Percentiles rank a stretch among this genome's conserved stretches.
Conservation (phyloP, 1,140 invertebrate species). For the Bombus waltoni region DNA sequence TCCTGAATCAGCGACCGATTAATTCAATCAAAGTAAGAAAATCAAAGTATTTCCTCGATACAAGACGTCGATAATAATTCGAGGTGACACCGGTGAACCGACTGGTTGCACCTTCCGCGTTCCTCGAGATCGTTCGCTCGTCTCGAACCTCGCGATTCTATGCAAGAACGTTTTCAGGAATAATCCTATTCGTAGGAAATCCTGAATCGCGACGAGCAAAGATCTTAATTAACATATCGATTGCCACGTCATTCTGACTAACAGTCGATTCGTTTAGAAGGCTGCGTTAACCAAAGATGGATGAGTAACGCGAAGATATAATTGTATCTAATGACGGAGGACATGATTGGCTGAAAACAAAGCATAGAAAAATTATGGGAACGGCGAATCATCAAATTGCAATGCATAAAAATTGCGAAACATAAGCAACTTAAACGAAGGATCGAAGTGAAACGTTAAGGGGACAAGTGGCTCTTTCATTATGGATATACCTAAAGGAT, state of each 20-base stretch:
- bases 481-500: not conserved
- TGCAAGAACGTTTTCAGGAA: not conserved
- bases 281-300: not conserved
- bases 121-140: not conserved
- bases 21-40: too few relatives aligned
- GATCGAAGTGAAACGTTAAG: not conserved
- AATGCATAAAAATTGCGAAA: not conserved
- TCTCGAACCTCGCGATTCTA: not conserved
- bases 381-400: too few relatives aligned
- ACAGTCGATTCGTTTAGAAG: not conserved
- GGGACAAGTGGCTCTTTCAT: slow-evolving; percentile 54
- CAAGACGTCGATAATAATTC: not conserved
- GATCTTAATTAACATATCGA: not conserved
- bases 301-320: not conserved
- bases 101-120: slow-evolving; percentile 11
- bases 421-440: not conserved
- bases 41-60: too few relatives aligned
- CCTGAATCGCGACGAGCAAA: not conserved
- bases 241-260: not conserved
- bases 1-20: too few relatives aligned
- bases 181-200: slow-evolving; percentile 1
- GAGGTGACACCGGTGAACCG: not conserved
- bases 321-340: not conserved
- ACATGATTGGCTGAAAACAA: not conserved
- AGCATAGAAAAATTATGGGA: not conserved